These are phyloP conservation scores for Grallaria varia DNA, from an alignment of 2,113 vertebrate genomes.

Conservation along the genomic window DNA sequence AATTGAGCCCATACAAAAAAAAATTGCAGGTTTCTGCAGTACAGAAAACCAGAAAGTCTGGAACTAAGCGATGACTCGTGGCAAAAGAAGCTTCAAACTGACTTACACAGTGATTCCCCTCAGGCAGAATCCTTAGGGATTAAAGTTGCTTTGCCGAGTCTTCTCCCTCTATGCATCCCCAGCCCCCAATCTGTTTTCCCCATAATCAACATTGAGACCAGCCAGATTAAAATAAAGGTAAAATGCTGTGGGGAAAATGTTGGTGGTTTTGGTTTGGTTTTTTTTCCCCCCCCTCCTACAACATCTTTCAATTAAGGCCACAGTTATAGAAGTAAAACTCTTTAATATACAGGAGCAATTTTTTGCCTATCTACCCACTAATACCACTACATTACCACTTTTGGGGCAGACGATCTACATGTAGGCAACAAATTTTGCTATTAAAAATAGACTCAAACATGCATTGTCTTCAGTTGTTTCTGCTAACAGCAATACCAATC, in stretches of 20 bases:
- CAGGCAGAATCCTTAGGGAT: background rate
- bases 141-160: background rate
- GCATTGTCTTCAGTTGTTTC: background rate
- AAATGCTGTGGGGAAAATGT: background rate
- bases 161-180: background rate
- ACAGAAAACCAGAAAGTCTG: constrained; percentile 35
- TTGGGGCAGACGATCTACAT: background rate
- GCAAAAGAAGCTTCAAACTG: background rate
- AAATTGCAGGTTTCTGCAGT: background rate
- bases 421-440: background rate
- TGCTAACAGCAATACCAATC: background rate
- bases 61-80: constrained; percentile 5
- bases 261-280: background rate
- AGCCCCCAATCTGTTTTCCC: background rate
- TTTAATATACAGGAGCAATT: background rate
- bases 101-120: background rate
- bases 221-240: background rate
- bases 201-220: background rate
- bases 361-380: background rate
- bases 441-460: background rate
- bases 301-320: background rate
- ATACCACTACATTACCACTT: background rate
- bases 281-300: too few relatives aligned
- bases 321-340: background rate
- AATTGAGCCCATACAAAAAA: background rate